Evolutionary conservation across 2,113 vertebrate genomes (phyloP), one percentile per base, ranked within the genome.

Genomic region (Corydoras maculifer): DNA sequence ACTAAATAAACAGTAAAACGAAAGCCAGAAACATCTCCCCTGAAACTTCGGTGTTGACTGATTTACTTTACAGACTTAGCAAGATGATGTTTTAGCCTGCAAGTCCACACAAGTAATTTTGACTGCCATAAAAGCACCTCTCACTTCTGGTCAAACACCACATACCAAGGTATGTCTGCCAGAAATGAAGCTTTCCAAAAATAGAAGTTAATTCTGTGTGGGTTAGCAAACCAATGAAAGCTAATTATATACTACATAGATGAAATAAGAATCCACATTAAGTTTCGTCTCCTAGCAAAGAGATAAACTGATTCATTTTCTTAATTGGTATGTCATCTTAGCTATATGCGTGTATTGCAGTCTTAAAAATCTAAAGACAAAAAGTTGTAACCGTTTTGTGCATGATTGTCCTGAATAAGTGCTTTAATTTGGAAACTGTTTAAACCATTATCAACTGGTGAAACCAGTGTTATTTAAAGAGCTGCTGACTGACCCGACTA

Each of bases 71-170:
- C 18, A 15, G 59, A 67, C 68, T 71, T 64, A 54, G 73, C 66
- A 61, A 63, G 64, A 25, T n/a, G 25, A 57, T 64, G 73, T 68
- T 64, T 63, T 51, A 62, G 60, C 65, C 57, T 65, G 64, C 65
- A 43, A 61, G 60, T 62, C n/a, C 30, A 64, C 58, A 70, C 69
- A 68, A 67, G 54, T 74, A 65, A 25, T 55, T 69, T 53, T 25
- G 66, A 18, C 72, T 75, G 63, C 35, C 69, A 72, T 72, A 32
- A 74, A 74, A 74, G 51, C 50, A 74, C 59, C 72, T 57, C 57
- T 68, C 69, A 68, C 54, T 67, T 75, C 68, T 60, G 73, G 72
- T 62, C 66, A 67, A 74, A 74, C 65, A 57, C 65, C 48, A 55
- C 31, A 62, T 57, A 50, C 65, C 58, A 57, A 55, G 72, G 50